Evolutionary conservation across 2,888 invertebrate genomes (phyloP).

Genomic region (Plutella xylostella): DNA sequence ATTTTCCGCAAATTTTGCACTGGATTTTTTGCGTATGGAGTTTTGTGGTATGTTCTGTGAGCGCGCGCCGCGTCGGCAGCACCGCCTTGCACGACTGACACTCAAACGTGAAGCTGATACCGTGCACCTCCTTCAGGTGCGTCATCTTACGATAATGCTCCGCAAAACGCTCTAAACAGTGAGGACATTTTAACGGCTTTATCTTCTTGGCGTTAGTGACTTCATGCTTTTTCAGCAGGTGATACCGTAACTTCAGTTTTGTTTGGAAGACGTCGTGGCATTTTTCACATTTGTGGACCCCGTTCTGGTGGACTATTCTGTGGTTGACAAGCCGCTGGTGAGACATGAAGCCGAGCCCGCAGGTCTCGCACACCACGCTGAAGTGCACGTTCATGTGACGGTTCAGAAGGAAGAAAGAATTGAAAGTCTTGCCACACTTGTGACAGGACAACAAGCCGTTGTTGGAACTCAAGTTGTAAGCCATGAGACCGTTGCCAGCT

Average conservation of each 20-base stretch:
- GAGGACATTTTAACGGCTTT: conserved; percentile 54
- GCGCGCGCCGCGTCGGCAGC: conserved; percentile 43
- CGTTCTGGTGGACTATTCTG: conserved; percentile 49
- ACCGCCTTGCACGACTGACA: conserved; percentile 45
- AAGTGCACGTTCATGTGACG: conserved; percentile 60
- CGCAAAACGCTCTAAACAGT: conserved; percentile 52
- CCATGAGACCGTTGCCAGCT: conserved; percentile 54
- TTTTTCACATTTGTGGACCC: conserved; percentile 47
- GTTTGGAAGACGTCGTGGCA: conserved; percentile 50
- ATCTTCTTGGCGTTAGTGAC: conserved; percentile 41
- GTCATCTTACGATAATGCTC: conserved; percentile 60
- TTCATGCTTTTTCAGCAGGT: conserved; percentile 51
- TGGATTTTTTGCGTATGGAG: conserved; percentile 51
- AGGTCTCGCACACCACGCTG: conserved; percentile 56
- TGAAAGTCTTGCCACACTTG: conserved; percentile 48
- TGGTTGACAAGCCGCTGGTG: conserved; percentile 52
- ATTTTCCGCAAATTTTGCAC: conserved; percentile 52
- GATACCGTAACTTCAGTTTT: conserved; percentile 50
- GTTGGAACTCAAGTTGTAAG: conserved; percentile 40
- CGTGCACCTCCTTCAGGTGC: conserved; percentile 50
- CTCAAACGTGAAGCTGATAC: conserved; percentile 49
- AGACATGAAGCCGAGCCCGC: conserved; percentile 57
- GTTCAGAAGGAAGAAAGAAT: conserved; percentile 52
- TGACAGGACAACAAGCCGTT: conserved; percentile 47
- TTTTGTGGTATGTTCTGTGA: conserved; percentile 56